Evolutionary conservation across 2,113 vertebrate genomes (phyloP).

Genomic region (Arothron firmamentum): DNA sequence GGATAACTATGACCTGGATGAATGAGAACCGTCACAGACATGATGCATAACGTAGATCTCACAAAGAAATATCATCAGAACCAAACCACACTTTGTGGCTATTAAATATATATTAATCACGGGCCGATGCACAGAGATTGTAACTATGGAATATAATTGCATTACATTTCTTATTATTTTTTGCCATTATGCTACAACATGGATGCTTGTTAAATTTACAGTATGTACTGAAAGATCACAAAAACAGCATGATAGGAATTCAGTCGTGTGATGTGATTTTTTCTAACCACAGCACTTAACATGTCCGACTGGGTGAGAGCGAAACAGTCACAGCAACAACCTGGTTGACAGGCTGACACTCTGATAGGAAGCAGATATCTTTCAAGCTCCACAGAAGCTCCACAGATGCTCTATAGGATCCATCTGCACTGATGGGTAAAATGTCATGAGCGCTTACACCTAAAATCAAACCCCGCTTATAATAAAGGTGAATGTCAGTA

Average conservation of each 20-base stretch:
- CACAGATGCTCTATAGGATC: constrained; percentile 37
- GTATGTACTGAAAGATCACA: not conserved
- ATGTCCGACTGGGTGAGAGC: constrained; percentile 6
- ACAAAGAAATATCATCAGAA: not conserved
- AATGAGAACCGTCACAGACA: no score
- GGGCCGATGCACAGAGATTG: no score
- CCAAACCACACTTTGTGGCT: not conserved
- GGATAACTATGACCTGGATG: no score
- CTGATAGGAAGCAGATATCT: constrained; percentile 29
- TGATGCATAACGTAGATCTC: not conserved
- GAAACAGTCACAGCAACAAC: constrained; percentile 18
- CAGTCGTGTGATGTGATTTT: constrained; percentile 1
- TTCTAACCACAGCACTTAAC: not conserved
- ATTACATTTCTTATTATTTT: not conserved
- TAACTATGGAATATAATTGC: no score
- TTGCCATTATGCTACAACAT: not conserved
- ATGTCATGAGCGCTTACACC: constrained; percentile 25
- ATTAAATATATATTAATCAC: not conserved
- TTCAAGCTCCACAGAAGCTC: constrained; percentile 37
- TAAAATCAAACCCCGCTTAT: constrained; percentile 3
- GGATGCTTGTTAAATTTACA: not conserved
- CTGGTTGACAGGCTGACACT: not conserved
- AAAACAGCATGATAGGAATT: constrained; percentile 6
- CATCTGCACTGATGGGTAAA: constrained; percentile 32
- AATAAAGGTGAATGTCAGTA: constrained; percentile 2